Conservation (phyloP, 2,888 invertebrate genomes). For the Phyllotreta cruciferae region DNA sequence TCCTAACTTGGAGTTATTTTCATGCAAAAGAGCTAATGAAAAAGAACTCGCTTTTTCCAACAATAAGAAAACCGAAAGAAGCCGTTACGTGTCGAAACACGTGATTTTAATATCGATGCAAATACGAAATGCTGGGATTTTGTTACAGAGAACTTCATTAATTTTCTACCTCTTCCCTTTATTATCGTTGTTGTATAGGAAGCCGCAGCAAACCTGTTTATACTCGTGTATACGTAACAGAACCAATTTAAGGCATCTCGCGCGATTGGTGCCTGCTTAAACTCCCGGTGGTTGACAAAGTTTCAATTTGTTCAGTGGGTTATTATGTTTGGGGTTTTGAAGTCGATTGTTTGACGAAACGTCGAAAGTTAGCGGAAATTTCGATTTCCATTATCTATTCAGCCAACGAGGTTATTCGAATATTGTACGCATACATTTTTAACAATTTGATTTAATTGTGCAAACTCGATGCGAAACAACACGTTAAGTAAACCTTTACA, state of each 20-base stretch:
- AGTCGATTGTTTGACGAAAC: conserved; percentile 6
- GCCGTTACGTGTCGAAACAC: conserved; percentile 25
- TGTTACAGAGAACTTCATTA: conserved; percentile 32
- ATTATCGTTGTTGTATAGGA: conserved; percentile 27
- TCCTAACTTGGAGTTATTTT: no score
- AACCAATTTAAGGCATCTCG: conserved; percentile 26
- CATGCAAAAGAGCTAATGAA: not conserved
- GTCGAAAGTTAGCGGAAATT: conserved; percentile 12
- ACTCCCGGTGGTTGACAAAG: conserved; percentile 15
- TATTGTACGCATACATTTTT: no score
- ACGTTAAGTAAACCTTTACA: no score
- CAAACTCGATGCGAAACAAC: no score
- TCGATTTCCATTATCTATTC: conserved; percentile 1
- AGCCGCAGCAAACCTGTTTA: conserved; percentile 22
- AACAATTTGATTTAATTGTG: no score
- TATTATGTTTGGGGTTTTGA: conserved; percentile 1
- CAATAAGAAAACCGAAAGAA: conserved; percentile 14
- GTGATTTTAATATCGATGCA: conserved; percentile 21
- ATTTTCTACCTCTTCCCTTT: conserved; percentile 37
- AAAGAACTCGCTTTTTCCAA: conserved; percentile 1
- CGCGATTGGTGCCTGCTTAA: conserved; percentile 14
- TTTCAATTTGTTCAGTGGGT: conserved; percentile 16
- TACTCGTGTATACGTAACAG: conserved; percentile 23
- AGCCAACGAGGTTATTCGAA: no score
- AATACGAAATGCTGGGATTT: conserved; percentile 15